These are phyloP conservation scores for Trialeurodes vaporariorum DNA, from an alignment of 1,140 invertebrate genomes.

Conservation along the genomic window DNA sequence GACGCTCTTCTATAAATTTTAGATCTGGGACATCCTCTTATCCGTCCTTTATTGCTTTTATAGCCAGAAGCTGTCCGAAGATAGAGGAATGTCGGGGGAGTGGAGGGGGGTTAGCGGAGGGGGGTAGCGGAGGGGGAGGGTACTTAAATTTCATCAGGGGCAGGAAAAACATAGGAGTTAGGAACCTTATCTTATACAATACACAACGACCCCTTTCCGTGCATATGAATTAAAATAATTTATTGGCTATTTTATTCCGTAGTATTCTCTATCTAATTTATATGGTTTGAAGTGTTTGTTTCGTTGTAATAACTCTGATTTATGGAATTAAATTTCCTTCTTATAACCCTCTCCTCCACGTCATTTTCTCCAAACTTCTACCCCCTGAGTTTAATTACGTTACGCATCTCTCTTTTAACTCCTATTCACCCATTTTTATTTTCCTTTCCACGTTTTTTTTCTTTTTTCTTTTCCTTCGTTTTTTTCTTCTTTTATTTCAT, in stretches of 20 bases:
- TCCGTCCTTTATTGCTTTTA: conserved; percentile 27
- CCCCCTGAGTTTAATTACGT: background rate
- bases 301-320: background rate
- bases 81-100: background rate
- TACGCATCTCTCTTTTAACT: background rate
- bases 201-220: background rate
- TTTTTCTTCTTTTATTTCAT: background rate
- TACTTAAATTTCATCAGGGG: conserved; percentile 25
- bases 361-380: background rate
- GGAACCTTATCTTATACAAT: background rate
- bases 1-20: conserved; percentile 21
- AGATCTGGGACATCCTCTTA: conserved; percentile 18
- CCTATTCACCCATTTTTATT: background rate
- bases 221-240: conserved; percentile 1
- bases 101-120: conserved; percentile 9
- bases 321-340: conserved; percentile 1
- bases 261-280: conserved; percentile 1
- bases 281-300: background rate
- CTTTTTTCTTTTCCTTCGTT: background rate
- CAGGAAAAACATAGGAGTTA: conserved; percentile 21
- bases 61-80: conserved; percentile 19
- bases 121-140: conserved; percentile 13
- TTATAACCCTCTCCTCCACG: background rate
- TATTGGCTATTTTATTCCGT: background rate
- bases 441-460: background rate